Percentiles rank a stretch among this genome's conserved stretches.
Conservation (phyloP, 2,888 invertebrate species). For the Phyto melanocephala region DNA sequence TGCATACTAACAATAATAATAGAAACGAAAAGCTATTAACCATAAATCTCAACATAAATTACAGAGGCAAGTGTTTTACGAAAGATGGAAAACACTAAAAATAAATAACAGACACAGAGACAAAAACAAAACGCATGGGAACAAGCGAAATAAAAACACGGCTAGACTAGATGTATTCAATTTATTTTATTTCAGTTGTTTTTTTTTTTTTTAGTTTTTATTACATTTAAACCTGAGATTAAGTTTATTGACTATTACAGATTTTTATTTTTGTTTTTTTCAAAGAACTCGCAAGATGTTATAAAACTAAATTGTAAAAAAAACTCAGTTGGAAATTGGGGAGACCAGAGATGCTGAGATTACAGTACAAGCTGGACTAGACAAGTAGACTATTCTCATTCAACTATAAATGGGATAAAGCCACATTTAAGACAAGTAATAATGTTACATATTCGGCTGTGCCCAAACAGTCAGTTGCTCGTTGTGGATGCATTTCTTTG, state of each 20-base stretch:
- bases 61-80: conserved; percentile 52
- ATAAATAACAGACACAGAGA: conserved; percentile 10
- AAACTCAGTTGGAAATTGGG: too few relatives aligned
- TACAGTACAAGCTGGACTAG: too few relatives aligned
- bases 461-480: too few relatives aligned
- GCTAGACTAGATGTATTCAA: conserved; percentile 33
- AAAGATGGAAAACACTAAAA: conserved; percentile 26
- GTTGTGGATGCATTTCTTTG: too few relatives aligned
- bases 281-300: too few relatives aligned
- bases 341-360: too few relatives aligned
- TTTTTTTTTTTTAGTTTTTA: not conserved
- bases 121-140: not conserved
- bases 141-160: conserved; percentile 11
- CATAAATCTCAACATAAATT: conserved; percentile 57
- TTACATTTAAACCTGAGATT: conserved; percentile 52
- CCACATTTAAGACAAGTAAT: too few relatives aligned
- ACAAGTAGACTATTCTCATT: too few relatives aligned
- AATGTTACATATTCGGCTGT: too few relatives aligned
- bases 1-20: not conserved
- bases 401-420: too few relatives aligned
- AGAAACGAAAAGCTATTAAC: conserved; percentile 42
- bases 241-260: conserved; percentile 48
- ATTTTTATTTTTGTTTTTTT: not conserved
- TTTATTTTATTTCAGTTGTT: conserved; percentile 15
- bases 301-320: too few relatives aligned